These are phyloP conservation scores for Drosophila auraria DNA, from an alignment of 1,140 invertebrate genomes.

Conservation along the genomic window DNA sequence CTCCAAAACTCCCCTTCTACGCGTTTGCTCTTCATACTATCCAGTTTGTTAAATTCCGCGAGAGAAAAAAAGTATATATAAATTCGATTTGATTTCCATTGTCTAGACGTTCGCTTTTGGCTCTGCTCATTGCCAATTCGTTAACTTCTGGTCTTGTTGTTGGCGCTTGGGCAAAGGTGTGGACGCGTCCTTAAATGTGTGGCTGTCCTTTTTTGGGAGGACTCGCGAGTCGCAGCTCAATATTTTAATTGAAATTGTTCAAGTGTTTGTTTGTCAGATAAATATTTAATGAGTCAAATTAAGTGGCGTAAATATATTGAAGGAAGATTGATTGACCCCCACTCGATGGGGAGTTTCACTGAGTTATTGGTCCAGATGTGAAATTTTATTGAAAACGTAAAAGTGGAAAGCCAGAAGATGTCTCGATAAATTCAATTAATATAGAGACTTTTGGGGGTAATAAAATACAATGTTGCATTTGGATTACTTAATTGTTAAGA, in stretches of 20 bases:
- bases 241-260: slow-evolving; percentile 83
- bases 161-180: slow-evolving; percentile 60
- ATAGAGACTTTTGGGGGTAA: background rate
- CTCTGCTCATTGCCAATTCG: slow-evolving; percentile 78
- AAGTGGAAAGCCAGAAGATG: background rate
- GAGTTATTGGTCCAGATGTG: slow-evolving; percentile 2
- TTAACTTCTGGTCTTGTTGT: slow-evolving; percentile 55
- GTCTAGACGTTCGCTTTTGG: slow-evolving; percentile 76
- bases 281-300: slow-evolving; percentile 79
- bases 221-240: slow-evolving; percentile 43
- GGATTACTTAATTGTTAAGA: background rate
- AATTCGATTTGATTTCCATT: slow-evolving; percentile 83
- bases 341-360: background rate
- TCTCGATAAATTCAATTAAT: background rate
- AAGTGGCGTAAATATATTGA: slow-evolving; percentile 34
- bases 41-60: slow-evolving; percentile 71
- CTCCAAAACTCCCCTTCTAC: slow-evolving; percentile 18
- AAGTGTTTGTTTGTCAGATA: slow-evolving; percentile 77
- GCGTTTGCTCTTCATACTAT: slow-evolving; percentile 30
- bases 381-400: slow-evolving; percentile 1
- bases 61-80: slow-evolving; percentile 37
- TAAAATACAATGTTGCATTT: background rate
- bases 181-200: slow-evolving; percentile 32
- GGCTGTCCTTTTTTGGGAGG: slow-evolving; percentile 32
- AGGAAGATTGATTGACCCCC: slow-evolving; percentile 24